Evolutionary conservation across 2,113 vertebrate genomes (phyloP).

Genomic region (Forbesichthys agassizii): DNA sequence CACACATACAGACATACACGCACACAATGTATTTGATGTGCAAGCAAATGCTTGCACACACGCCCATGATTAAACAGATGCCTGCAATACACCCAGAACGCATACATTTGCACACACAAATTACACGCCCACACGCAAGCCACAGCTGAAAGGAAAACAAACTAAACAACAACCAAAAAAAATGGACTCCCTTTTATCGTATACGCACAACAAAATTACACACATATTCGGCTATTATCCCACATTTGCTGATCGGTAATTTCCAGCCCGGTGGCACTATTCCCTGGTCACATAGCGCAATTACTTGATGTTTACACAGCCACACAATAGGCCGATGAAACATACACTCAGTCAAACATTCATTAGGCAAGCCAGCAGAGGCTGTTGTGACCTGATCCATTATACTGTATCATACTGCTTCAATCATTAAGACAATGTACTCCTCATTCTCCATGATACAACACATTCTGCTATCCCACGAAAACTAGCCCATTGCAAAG

Average conservation of each 20-base stretch:
- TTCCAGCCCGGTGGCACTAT: slow-evolving; percentile 53
- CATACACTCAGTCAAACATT: slow-evolving; percentile 61
- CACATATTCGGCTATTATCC: slow-evolving; percentile 45
- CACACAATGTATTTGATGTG: not conserved
- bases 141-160: not conserved
- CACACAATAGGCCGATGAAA: slow-evolving; percentile 59
- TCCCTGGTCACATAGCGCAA: slow-evolving; percentile 52
- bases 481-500: slow-evolving; percentile 13
- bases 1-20: not conserved
- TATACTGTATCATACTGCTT: slow-evolving; percentile 28
- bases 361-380: slow-evolving; percentile 54
- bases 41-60: not conserved
- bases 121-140: not conserved
- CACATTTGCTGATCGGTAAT: slow-evolving; percentile 64
- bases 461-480: not conserved
- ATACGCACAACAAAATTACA: slow-evolving; percentile 34
- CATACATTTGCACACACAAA: not conserved
- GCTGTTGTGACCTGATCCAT: slow-evolving; percentile 51
- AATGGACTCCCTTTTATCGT: not conserved
- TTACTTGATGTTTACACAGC: slow-evolving; percentile 67
- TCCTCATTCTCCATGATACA: slow-evolving; percentile 6
- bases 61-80: not conserved
- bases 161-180: no score
- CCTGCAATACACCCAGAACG: not conserved
- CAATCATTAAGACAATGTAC: slow-evolving; percentile 34